Conservation (phyloP, 2,113 vertebrate species). For the Gobius niger region DNA sequence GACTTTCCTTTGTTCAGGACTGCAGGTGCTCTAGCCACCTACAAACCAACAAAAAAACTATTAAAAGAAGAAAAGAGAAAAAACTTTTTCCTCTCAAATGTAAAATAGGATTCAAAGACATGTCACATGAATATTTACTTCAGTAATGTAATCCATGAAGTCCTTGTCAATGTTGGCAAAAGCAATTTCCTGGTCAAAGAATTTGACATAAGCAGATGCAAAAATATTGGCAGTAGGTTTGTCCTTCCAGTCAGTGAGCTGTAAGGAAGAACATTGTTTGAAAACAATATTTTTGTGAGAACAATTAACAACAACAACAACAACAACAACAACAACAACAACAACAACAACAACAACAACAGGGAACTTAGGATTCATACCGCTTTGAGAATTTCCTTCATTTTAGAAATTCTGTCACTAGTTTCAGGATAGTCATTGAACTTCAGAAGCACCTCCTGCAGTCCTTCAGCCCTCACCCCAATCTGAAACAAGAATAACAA, state of each 20-base stretch:
- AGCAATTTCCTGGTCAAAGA: constrained; percentile 83
- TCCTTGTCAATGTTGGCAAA: constrained; percentile 77
- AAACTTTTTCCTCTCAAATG: neutral
- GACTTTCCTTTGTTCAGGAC: constrained; percentile 38
- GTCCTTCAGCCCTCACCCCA: constrained; percentile 79
- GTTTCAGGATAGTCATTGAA: constrained; percentile 44
- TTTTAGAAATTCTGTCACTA: constrained; percentile 77
- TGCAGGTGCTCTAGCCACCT: constrained; percentile 59
- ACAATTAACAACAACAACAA: neutral
- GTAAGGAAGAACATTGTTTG: constrained; percentile 1
- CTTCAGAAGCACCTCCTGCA: constrained; percentile 80
- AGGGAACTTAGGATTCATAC: constrained; percentile 59
- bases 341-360: neutral
- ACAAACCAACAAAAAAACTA: neutral
- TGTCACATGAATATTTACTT: constrained; percentile 66
- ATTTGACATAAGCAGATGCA: constrained; percentile 74
- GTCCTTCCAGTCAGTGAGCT: constrained; percentile 80
- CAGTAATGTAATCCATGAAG: constrained; percentile 67
- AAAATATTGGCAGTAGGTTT: constrained; percentile 70
- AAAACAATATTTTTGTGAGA: neutral
- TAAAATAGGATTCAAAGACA: neutral
- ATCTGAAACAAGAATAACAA: constrained; percentile 53
- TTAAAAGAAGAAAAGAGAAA: neutral
- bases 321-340: neutral
- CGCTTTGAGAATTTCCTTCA: constrained; percentile 76